Base-by-base conservation (phyloP, 2,797 vertebrate genomes). In the Helicolenus hilgendorfi region DNA sequence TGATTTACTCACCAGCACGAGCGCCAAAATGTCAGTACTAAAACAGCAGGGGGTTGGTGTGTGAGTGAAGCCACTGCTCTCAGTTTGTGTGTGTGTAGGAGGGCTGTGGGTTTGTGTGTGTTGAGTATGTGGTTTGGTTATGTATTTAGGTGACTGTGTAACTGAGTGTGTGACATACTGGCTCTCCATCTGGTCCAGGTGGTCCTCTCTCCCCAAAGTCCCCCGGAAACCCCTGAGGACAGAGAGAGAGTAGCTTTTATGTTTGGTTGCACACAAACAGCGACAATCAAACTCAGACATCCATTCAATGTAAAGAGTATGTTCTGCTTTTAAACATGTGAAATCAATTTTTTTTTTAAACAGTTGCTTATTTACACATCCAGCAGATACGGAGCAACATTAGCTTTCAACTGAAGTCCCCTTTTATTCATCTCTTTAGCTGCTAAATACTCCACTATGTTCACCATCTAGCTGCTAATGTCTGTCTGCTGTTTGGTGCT, bases 161-260 rank as follows among this genome's bases (percentile, higher is more conserved):
- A 22, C 49, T 55, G 49, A 55, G n/a, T 53, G 36, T 84, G 79
- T 59, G 72, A 99, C 99, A 98, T 98, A 99, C 99, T 38, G 99
- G 99, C 92, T 99, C 99, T 90, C 99, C 99, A 80, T 99, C 99
- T 27, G 98, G 96, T 93, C 99, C 99, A 11, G 99, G 99, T 89
- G 98, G 98, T 92, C 99, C 99, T 96, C 98, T 97, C 81, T 99
- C 98, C 58, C 99, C 99, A 95, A 98, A 98, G 94, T 99, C 98
- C 90, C 99, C 99, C 74, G 98, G 98, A 97, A 99, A 99, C 22
- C 99, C 99, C 99, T 99, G 85, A 85, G 59, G 91, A 95, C 82
- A 94, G 73, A 91, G 83, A 95, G 22, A 82, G 45, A 89, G 49
- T 4, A 79, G 83, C 73, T 91, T 93, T 92, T 76, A 92, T 72